Evolutionary conservation across 2,113 vertebrate species (phyloP), one percentile per base, ranked within the genome.

Genomic region (Saccopteryx leptura): DNA sequence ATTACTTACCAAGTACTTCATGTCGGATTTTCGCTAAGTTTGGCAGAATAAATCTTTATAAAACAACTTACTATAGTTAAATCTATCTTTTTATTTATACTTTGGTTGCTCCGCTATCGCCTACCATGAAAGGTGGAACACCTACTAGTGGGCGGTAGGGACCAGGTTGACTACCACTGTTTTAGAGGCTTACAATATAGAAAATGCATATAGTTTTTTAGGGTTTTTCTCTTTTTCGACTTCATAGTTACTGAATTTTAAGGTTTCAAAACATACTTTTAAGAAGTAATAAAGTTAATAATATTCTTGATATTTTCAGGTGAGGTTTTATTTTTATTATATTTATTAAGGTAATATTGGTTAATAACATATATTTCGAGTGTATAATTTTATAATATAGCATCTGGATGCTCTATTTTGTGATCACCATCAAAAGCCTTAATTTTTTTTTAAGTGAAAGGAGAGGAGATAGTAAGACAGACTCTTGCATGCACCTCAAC

Each of bases 221-320:
- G 93, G 95, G 50, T 98, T 98, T 96, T 46, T 93, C 66, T 90
- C 65, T 14, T 95, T 78, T 88, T 85, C 94, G 58, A 98, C 95
- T n/a, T 98, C 96, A 63, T 61, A 0, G 97, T 98, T 98, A 76
- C 75, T 96, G 96, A 97, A n/a, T 98, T 98, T 98, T 98, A 96
- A 7, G 97, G 87, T 78, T 86, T 97, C 97, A 97, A 98, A 95
- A 24, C 26, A 31, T 50, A 61, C 13, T 97, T 98, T 98, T 96
- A 93, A 86, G 66, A 17, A 95, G 71, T 75, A 46, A 79, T 94
- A n/a, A 83, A 68, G 65, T 94, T 92, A 94, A 33, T 93, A 69
- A 33, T 93, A 69, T 96, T 97, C 0, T 61, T 58, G 56, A 95
- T 19, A 76, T 86, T 96, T 39, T 60, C 17, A 81, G 23, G 4